phyloP scores from a whole-genome alignment of 2,113 vertebrate genomes.

The Nymphicus hollandicus region DNA sequence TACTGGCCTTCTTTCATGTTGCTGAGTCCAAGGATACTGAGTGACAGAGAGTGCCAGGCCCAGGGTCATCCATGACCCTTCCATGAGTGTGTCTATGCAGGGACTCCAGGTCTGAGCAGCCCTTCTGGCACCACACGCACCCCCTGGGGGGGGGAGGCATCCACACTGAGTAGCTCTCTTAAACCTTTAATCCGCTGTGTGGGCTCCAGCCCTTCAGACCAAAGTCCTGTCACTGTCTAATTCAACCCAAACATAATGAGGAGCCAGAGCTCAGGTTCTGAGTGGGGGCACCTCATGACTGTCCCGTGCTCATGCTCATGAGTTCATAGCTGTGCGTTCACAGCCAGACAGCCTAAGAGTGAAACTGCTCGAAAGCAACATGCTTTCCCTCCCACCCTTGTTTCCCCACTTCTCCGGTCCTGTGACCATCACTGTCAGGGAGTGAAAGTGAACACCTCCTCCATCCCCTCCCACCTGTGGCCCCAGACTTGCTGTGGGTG shows the following conservation, averaged over 20 bases:
- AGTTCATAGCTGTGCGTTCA: not conserved
- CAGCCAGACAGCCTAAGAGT: not conserved
- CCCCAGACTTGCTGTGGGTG: not conserved
- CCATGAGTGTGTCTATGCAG: not conserved
- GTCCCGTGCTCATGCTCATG: not conserved
- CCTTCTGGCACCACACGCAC: not conserved
- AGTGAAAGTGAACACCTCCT: constrained; percentile 41
- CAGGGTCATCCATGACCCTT: not conserved
- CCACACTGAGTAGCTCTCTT: not conserved
- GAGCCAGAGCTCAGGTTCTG: not conserved
- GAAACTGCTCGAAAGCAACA: not conserved
- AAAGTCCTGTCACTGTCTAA: not conserved
- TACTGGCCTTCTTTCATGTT: not conserved
- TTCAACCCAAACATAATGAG: not conserved
- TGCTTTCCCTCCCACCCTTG: not conserved
- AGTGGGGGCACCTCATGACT: not conserved
- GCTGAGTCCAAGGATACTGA: not conserved
- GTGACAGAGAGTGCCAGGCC: not conserved
- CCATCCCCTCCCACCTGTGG: constrained; percentile 14
- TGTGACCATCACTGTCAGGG: constrained; percentile 2
- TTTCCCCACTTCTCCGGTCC: not conserved
- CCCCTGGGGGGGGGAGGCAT: not conserved
- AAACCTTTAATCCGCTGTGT: not conserved
- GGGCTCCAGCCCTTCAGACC: not conserved
- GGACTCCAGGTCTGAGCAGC: not conserved